Evolutionary conservation across 2,797 vertebrate species (phyloP), one percentile per base, ranked within the genome.

Genomic region (Phrynocephalus forsythii): DNA sequence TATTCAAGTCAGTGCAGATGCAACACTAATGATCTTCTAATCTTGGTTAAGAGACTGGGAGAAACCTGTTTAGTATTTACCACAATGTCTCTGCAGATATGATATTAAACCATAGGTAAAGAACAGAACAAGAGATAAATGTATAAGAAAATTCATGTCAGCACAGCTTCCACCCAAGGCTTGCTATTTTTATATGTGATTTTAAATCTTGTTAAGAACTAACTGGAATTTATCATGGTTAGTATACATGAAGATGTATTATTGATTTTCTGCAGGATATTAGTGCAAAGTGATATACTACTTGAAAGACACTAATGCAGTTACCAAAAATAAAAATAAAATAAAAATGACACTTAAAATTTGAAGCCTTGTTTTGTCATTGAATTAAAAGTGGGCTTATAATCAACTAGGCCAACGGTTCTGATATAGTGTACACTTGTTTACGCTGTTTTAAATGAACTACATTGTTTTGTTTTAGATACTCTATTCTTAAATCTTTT

Each of bases 1-100:
- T 79, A 60, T 66, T 87, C 72, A 88, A 67, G 24, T 30, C 5
- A 52, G 69, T 88, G 30, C 83, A 82, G 71, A 85, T 68, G 33
- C 28, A 50, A 68, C 44, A 75, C 44, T 84, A 71, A 38, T 81
- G 77, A 73, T 84, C 56, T 78, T n/a, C 84, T 84, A 87, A 77
- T 68, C 28, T 78, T 71, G 44, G 50, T 79, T 85, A 85, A 85
- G 63, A 77, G 66, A 69, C 26, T 66, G 44, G 71, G 71, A 87
- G 11, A 3, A 67, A 67, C 5, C 7, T 87, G 48, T 60, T 6
- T 8, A 84, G 52, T 44, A 69, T 33, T 68, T 63, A 50, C 26
- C 78, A 81, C 30, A 20, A 20, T n/a, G 52, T 56, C 52, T 56
- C 11, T 56, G 52, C 52, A 56, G 52, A 56, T 56, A 13, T 56